These are phyloP conservation scores for Agrochola litura DNA, from an alignment of 2,888 invertebrate genomes.

Conservation along the genomic window DNA sequence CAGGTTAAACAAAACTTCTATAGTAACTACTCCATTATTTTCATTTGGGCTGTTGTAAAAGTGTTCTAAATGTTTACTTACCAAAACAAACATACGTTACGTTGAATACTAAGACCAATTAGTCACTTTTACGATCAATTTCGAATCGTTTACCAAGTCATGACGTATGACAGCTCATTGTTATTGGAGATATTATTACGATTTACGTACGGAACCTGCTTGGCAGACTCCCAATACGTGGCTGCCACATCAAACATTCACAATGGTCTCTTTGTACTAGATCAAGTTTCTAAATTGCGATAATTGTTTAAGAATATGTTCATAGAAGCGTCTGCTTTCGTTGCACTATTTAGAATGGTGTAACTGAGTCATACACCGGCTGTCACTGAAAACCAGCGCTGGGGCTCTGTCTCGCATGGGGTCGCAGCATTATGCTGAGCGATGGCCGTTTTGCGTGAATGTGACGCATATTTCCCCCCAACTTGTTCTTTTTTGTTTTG, in stretches of 20 bases:
- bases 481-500: no score
- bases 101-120: conserved; percentile 12
- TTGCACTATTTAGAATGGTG: background rate
- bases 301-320: conserved; percentile 6
- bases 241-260: conserved; percentile 43
- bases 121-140: conserved; percentile 41
- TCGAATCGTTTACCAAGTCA: conserved; percentile 30
- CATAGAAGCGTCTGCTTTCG: background rate
- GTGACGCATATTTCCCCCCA: no score
- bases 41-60: no score
- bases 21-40: no score
- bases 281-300: conserved; percentile 14
- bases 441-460: no score
- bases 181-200: conserved; percentile 47
- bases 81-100: background rate
- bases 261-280: conserved; percentile 29
- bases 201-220: conserved; percentile 38
- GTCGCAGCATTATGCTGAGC: no score
- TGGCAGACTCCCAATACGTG: conserved; percentile 53
- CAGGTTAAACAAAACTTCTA: no score
- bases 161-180: conserved; percentile 52
- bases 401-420: no score
- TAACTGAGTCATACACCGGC: background rate
- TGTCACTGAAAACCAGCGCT: no score
- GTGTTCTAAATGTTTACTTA: background rate